Evolutionary conservation across 2,888 invertebrate genomes (phyloP), one percentile per base, ranked within the genome.

Genomic region (Proisotoma minuta): DNA sequence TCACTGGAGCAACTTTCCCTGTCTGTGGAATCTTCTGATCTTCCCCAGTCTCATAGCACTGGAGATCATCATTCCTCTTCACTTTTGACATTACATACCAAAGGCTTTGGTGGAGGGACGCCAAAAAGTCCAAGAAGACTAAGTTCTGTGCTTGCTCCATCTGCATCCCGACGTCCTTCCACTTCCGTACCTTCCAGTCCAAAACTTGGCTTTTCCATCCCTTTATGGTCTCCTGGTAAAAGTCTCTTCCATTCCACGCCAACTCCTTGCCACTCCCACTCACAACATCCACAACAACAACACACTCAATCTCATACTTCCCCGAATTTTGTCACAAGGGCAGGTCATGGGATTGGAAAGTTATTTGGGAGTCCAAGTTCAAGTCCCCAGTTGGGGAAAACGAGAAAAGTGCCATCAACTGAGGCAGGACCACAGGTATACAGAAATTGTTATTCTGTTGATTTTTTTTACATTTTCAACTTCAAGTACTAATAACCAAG

Each of bases 101-200:
- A n/a, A n/a, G n/a, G n/a, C n/a, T n/a, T n/a, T n/a, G n/a, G n/a
- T n/a, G n/a, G n/a, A n/a, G n/a, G n/a, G 28, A 5, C 53, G n/a
- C 53, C 53, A 53, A 34, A 34, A 27, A 53, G 29, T 28, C 39
- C 53, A 18, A 50, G 68, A 12, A 50, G 68, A 22, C 62, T 65
- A 39, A 63, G 63, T 26, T 59, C 63, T 49, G 52, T 68, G 22
- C 40, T 60, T 22, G 27, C 48, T 39, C 27, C 60, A 4, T 24
- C 57, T n/a, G 56, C 51, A 48, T 40, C 39, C 10, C 47, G 59
- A 2, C 29, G 60, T 39, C 51, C 60, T n/a, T 62, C 60, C 10
- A 57, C 59, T 54, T 68, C 68, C 43, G 68, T 66, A 39, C 68
- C 68, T 27, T 59, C 57, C 23, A 63, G 63, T 57, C 68, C 68